A percentile compares a stretch with the other conserved stretches of the same genome.
phyloP scores from a whole-genome alignment of 2,113 vertebrate species.

The Oriolus oriolus region DNA sequence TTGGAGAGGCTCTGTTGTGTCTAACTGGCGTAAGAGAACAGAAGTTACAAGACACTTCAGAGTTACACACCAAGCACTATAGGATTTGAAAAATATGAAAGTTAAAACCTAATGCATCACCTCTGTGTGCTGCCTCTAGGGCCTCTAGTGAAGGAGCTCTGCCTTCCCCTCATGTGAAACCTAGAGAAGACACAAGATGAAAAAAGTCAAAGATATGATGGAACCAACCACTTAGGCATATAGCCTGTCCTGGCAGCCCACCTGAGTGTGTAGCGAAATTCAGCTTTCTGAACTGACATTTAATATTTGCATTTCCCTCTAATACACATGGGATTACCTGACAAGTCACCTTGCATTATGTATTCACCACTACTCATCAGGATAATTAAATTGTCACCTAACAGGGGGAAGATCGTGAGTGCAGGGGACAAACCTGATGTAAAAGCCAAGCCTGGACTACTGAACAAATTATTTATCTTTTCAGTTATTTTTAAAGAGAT shows the following conservation, averaged over 20 bases:
- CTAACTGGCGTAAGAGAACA: no score
- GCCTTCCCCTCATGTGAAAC: background rate
- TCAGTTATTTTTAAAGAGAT: background rate
- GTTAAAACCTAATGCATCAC: no score
- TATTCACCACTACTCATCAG: background rate
- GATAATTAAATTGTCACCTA: constrained; percentile 40
- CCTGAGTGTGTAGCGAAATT: background rate
- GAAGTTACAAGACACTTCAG: no score
- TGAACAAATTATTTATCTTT: background rate
- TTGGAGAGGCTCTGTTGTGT: no score
- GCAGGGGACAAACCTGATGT: background rate
- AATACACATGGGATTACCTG: background rate
- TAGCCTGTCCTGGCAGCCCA: background rate
- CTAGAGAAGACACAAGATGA: background rate
- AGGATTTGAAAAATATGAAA: no score
- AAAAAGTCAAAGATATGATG: background rate
- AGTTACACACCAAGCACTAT: no score
- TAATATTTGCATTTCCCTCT: background rate
- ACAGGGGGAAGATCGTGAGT: background rate
- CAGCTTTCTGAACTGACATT: background rate
- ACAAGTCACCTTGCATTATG: background rate
- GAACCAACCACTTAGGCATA: background rate
- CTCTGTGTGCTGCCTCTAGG: background rate
- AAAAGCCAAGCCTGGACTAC: background rate
- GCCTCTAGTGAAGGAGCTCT: background rate